Evolutionary conservation across 1,140 invertebrate species (phyloP).

Genomic region (Leptestheria dahalacensis): DNA sequence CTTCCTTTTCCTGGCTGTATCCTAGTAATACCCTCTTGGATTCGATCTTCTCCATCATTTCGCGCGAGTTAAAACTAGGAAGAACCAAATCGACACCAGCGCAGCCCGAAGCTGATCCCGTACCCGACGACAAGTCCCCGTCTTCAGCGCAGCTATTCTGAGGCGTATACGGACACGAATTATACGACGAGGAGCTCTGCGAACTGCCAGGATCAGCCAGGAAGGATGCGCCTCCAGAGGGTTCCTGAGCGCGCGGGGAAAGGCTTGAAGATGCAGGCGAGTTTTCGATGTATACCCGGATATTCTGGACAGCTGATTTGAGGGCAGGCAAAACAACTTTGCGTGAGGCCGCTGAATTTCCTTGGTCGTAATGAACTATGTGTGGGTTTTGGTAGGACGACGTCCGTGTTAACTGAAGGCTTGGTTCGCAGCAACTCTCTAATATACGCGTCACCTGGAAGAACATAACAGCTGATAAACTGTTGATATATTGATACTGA

Average conservation of each 20-base stretch:
- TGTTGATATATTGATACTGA: too few relatives aligned
- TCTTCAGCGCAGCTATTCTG: constrained; percentile 24
- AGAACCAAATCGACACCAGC: constrained; percentile 24
- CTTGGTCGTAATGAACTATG: constrained; percentile 13
- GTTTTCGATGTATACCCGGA: background rate
- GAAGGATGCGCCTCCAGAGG: background rate
- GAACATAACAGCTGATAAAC: background rate
- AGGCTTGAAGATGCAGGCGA: background rate
- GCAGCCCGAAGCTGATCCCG: constrained; percentile 17
- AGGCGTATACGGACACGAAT: constrained; percentile 26
- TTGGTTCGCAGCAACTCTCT: background rate
- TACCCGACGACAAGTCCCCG: constrained; percentile 19
- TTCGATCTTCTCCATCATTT: constrained; percentile 27
- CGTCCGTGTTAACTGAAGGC: background rate
- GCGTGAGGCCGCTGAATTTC: constrained; percentile 15
- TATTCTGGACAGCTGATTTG: constrained; percentile 10
- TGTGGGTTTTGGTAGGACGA: background rate
- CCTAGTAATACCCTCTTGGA: constrained; percentile 21
- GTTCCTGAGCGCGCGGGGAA: background rate
- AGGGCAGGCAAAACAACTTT: constrained; percentile 18
- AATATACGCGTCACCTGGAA: constrained; percentile 7
- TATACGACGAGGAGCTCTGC: constrained; percentile 23
- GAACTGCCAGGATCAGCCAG: background rate
- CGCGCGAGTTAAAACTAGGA: constrained; percentile 26
- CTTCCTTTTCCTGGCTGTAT: constrained; percentile 21